Evolutionary conservation across 2,888 invertebrate species (phyloP), one percentile per base, ranked within the genome.

Genomic region (Arrhopalites spinosus): DNA sequence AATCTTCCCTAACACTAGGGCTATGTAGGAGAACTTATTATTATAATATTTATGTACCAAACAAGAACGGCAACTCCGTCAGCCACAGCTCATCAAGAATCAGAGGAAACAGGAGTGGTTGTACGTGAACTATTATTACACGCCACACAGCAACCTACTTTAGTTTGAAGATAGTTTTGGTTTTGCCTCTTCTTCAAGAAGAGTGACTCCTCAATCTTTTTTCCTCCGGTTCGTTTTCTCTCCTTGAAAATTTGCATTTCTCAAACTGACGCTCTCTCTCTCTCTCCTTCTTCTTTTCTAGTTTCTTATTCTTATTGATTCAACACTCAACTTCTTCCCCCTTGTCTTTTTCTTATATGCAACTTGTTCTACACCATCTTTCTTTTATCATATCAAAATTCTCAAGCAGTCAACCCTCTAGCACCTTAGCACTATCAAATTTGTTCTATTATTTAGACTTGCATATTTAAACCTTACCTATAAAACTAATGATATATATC

Each of bases 251-350:
- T 61, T 29, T 61, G 61, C 29, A 25, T 29, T 27, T 61, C 29
- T 61, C 50, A 50, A 27, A n/a, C n/a, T n/a, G n/a, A n/a, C n/a
- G n/a, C n/a, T n/a, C n/a, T n/a, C n/a, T n/a, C n/a, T n/a, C 61
- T 61, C 23, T 23, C 23, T 11, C 20, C 23, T 17, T 61, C 61
- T 29, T 3, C 3, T 61, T 29, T 8, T 61, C 61, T 61, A 59
- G 27, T 59, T 64, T 64, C 64, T 43, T 64, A 30, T 64, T 43
- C 43, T 64, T 64, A 43, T 43, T 64, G 36, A 43, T 30, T 30
- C 64, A 30, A 64, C 64, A 43, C 64, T 64, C 64, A 43, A 64
- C 64, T 43, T 64, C 43, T 43, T 64, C 43, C 43, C 29, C 20
- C 36, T 23, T 29, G n/a, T 64, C 36, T 64, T 17, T 25, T 20